Percentiles rank a stretch among this genome's conserved stretches.
Evolutionary conservation across 2,888 invertebrate species (phyloP).

Genomic region (Ecliptopera silaceata): DNA sequence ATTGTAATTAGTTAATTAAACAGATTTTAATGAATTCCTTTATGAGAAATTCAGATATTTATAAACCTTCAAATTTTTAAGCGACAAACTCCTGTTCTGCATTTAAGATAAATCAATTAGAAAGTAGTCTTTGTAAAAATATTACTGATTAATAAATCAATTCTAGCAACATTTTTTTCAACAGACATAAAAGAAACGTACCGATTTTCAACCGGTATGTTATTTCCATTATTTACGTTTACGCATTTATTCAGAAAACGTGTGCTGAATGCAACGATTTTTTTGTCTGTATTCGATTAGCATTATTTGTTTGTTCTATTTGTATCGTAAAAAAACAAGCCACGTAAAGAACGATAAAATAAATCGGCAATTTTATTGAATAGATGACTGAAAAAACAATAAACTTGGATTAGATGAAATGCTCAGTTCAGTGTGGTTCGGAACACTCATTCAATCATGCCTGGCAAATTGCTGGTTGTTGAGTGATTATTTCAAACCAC

Average conservation of each 20-base stretch:
- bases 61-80: too few species aligned
- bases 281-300: conserved; percentile 6
- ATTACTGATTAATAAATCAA: too few species aligned
- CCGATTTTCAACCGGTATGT: conserved; percentile 11
- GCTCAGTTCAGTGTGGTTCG: conserved; percentile 12
- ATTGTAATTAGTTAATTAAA: too few species aligned
- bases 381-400: conserved; percentile 1
- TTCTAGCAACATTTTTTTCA: not conserved
- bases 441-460: conserved; percentile 39
- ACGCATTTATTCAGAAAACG: conserved; percentile 10
- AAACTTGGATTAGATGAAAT: conserved; percentile 10
- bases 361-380: not conserved
- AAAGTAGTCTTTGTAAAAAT: too few species aligned
- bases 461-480: conserved; percentile 41
- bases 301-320: not conserved
- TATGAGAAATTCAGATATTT: too few species aligned
- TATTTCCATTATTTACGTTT: conserved; percentile 17
- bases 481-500: conserved; percentile 31
- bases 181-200: not conserved
- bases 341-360: not conserved
- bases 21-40: too few species aligned
- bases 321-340: not conserved
- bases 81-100: too few species aligned
- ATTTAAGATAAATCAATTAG: too few species aligned
- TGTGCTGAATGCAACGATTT: conserved; percentile 6